A percentile compares a stretch with the other conserved stretches of the same genome.
These are phyloP conservation scores for Nycteola revayana DNA, from an alignment of 2,888 invertebrate genomes.

Conservation along the genomic window DNA sequence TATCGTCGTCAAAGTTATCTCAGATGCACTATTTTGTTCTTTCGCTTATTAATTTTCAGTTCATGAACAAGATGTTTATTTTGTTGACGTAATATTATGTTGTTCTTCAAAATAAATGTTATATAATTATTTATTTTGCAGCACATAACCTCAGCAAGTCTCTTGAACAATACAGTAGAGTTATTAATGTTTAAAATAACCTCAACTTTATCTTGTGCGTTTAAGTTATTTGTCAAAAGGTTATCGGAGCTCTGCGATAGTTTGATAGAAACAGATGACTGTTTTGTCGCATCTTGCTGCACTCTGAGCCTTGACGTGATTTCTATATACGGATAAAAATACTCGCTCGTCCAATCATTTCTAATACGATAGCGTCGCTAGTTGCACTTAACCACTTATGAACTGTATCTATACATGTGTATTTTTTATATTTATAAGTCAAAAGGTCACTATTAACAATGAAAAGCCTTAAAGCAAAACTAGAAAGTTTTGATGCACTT, in stretches of 20 bases:
- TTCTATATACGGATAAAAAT: slow-evolving; percentile 54
- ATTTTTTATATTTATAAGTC: too few species aligned
- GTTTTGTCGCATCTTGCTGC: slow-evolving; percentile 38
- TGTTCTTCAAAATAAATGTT: slow-evolving; percentile 21
- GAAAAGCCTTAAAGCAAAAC: too few species aligned
- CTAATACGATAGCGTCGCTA: slow-evolving; percentile 23
- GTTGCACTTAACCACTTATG: slow-evolving; percentile 13
- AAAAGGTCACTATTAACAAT: too few species aligned
- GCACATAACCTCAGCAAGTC: slow-evolving; percentile 41
- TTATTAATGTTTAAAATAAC: slow-evolving; percentile 27
- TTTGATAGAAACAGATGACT: slow-evolving; percentile 40
- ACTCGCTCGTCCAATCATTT: slow-evolving; percentile 41
- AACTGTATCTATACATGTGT: too few species aligned
- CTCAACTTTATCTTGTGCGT: slow-evolving; percentile 25
- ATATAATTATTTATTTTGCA: slow-evolving; percentile 5
- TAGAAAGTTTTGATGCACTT: neutral
- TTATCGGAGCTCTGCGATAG: slow-evolving; percentile 50
- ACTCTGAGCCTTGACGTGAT: slow-evolving; percentile 50
- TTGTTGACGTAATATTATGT: slow-evolving; percentile 22
- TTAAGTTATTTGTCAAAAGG: slow-evolving; percentile 48
- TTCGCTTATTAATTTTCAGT: slow-evolving; percentile 49
- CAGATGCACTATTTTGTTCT: slow-evolving; percentile 41
- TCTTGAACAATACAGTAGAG: slow-evolving; percentile 38
- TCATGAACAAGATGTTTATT: slow-evolving; percentile 34
- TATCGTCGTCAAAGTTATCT: slow-evolving; percentile 26